These are phyloP conservation scores for Piezodorus guildinii DNA, from an alignment of 1,140 invertebrate genomes.

Conservation along the genomic window DNA sequence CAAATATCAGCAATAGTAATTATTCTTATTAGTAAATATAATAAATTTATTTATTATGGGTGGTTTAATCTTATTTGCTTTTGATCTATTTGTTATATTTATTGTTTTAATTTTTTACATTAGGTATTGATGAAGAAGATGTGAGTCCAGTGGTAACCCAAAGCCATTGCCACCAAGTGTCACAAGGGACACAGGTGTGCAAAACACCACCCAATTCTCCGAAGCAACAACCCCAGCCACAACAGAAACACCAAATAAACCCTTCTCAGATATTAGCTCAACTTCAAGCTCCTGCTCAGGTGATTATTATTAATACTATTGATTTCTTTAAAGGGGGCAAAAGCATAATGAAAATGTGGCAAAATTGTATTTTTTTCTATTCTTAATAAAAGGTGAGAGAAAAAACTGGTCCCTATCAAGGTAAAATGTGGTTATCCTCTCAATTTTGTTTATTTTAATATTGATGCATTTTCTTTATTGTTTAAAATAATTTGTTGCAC, in stretches of 20 bases:
- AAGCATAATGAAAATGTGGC: too few relatives aligned
- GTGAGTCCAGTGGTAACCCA: conserved; percentile 37
- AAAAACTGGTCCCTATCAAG: too few relatives aligned
- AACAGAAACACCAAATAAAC: conserved; percentile 24
- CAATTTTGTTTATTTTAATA: too few relatives aligned
- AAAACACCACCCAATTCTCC: conserved; percentile 25
- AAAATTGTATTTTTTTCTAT: too few relatives aligned
- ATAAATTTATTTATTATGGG: neutral
- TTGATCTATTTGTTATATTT: too few relatives aligned
- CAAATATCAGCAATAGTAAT: too few relatives aligned
- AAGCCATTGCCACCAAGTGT: conserved; percentile 30
- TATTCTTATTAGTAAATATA: neutral
- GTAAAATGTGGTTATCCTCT: too few relatives aligned
- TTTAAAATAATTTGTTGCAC: too few relatives aligned
- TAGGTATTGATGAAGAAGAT: conserved; percentile 39
- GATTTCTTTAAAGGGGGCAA: too few relatives aligned
- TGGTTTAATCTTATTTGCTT: neutral
- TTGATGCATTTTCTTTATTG: too few relatives aligned
- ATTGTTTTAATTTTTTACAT: neutral
- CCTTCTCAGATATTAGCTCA: conserved; percentile 25
- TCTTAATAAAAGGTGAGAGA: too few relatives aligned
- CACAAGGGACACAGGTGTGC: conserved; percentile 24
- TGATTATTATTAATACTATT: conserved; percentile 24
- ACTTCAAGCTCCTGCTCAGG: conserved; percentile 33
- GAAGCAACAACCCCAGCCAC: conserved; percentile 25